Percentiles rank a stretch among this genome's conserved stretches.
Evolutionary conservation across 2,113 vertebrate species (phyloP).

Genomic region (Anthoscopus minutus): DNA sequence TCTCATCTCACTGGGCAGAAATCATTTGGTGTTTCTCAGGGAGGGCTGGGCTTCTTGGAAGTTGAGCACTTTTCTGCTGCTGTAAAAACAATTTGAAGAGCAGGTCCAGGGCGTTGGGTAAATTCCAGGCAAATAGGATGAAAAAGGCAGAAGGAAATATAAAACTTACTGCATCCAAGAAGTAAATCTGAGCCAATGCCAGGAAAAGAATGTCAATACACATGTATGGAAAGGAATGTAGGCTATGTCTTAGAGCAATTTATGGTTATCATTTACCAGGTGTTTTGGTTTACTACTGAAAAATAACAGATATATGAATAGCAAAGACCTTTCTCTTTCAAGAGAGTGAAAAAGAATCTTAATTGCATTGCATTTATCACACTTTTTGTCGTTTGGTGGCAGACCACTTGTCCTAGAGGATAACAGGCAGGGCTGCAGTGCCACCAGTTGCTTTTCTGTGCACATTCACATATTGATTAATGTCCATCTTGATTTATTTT

Average conservation of each 20-base stretch:
- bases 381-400: background rate
- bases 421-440: background rate
- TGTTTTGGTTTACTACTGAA: background rate
- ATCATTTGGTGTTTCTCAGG: background rate
- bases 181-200: background rate
- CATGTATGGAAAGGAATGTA: background rate
- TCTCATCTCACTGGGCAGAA: slow-evolving; percentile 20
- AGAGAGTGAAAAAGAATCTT: background rate
- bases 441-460: background rate
- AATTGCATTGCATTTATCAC: background rate
- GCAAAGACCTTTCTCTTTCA: background rate
- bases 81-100: background rate
- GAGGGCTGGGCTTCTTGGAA: background rate
- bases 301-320: background rate
- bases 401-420: background rate
- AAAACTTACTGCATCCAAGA: background rate
- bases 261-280: background rate
- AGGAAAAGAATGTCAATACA: background rate
- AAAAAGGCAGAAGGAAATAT: background rate
- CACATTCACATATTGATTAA: slow-evolving; percentile 20
- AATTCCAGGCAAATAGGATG: background rate
- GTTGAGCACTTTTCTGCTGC: background rate
- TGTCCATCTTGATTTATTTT: slow-evolving; percentile 31
- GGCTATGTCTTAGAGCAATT: background rate
- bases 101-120: background rate